Percentiles rank a stretch among this genome's conserved stretches.
Conservation (phyloP, 2,888 invertebrate species). For the Limnephilus rhombicus region DNA sequence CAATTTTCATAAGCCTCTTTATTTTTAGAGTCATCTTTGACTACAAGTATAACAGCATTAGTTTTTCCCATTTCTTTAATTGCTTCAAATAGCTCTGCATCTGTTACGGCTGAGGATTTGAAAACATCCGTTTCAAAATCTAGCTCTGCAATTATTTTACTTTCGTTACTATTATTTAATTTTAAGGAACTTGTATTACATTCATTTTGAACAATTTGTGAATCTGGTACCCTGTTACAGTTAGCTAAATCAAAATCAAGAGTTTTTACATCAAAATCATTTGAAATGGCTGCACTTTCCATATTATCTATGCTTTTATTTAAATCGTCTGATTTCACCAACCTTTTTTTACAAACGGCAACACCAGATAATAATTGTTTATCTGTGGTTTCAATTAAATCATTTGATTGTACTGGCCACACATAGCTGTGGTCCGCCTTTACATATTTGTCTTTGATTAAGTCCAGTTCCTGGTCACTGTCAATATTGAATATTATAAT, state of each 20-base stretch:
- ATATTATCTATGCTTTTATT: background rate
- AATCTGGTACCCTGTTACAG: background rate
- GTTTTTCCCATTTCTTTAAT: conserved; percentile 36
- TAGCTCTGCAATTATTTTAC: background rate
- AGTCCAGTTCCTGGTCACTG: background rate
- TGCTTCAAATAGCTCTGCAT: background rate
- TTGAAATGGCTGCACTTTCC: background rate
- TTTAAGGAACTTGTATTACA: background rate
- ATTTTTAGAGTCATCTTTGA: background rate
- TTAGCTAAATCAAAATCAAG: background rate
- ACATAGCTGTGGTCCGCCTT: conserved; percentile 24
- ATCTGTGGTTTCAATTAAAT: background rate
- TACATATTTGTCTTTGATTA: conserved; percentile 23
- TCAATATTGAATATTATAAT: conserved; percentile 10
- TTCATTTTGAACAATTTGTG: background rate
- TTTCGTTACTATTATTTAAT: background rate
- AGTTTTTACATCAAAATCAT: background rate
- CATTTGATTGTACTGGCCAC: background rate
- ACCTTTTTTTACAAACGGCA: background rate
- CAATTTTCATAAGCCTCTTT: background rate
- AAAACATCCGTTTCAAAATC: background rate
- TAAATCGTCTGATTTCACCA: background rate
- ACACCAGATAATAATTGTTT: background rate
- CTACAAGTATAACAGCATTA: conserved; percentile 14
- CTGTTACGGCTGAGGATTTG: background rate